phyloP scores from a whole-genome alignment of 2,888 invertebrate genomes.

The Xiphydria camelus region DNA sequence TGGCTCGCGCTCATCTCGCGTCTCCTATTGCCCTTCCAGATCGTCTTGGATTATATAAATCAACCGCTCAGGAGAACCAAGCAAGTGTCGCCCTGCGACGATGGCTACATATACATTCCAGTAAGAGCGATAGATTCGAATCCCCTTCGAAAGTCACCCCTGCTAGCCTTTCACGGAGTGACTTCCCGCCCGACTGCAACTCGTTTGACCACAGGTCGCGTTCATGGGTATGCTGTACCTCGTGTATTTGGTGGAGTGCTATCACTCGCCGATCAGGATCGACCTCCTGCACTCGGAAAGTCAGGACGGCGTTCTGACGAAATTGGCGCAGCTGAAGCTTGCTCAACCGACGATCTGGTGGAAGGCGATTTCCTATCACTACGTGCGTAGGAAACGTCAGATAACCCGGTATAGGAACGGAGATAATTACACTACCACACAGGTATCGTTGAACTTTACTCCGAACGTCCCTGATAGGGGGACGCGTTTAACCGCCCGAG shows the following conservation, averaged over 20 bases:
- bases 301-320: conserved; percentile 68
- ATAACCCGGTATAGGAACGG: conserved; percentile 80
- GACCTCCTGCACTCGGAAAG: conserved; percentile 69
- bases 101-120: conserved; percentile 82
- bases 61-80: conserved; percentile 67
- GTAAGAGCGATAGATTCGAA: conserved; percentile 47
- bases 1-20: no score
- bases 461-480: no score
- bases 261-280: conserved; percentile 76
- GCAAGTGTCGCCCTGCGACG: conserved; percentile 76
- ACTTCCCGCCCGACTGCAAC: not conserved
- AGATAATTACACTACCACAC: conserved; percentile 79
- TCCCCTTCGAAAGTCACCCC: no score
- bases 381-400: conserved; percentile 74
- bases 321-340: conserved; percentile 68
- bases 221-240: conserved; percentile 78
- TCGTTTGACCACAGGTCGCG: conserved; percentile 59
- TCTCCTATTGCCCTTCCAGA: no score
- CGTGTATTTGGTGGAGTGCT: conserved; percentile 82
- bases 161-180: no score
- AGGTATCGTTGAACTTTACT: conserved; percentile 64
- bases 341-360: conserved; percentile 83
- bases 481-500: no score
- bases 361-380: conserved; percentile 85
- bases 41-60: conserved; percentile 68